phyloP scores from a whole-genome alignment of 2,797 vertebrate species.

The Crypturellus tataupa region DNA sequence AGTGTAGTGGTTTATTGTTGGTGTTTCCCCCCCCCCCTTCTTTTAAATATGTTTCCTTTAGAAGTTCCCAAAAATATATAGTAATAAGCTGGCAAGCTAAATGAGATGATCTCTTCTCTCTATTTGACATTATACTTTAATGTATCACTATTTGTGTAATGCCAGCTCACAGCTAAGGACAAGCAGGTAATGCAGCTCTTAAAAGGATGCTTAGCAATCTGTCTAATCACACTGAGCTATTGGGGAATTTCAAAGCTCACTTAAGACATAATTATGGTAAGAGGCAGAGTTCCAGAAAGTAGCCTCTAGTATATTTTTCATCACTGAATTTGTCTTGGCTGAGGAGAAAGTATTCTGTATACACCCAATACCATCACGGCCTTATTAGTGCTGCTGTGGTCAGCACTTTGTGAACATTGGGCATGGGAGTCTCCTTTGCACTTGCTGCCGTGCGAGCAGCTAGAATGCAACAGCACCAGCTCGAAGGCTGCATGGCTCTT shows the following conservation, averaged over 20 bases:
- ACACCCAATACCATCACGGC: conserved; percentile 34
- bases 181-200: background rate
- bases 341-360: background rate
- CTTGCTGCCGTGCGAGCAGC: conserved; percentile 54
- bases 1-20: background rate
- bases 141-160: background rate
- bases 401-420: conserved; percentile 72
- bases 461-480: conserved; percentile 35
- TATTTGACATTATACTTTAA: background rate
- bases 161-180: background rate
- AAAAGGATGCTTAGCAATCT: background rate
- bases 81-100: background rate
- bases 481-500: background rate
- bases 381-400: conserved; percentile 53
- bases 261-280: background rate
- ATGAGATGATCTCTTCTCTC: background rate
- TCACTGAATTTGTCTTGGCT: background rate
- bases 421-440: conserved; percentile 22
- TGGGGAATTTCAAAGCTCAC: background rate
- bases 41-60: background rate
- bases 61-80: background rate
- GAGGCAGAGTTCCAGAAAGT: background rate
- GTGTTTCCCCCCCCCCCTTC: too few species aligned
- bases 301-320: background rate
- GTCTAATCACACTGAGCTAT: background rate